phyloP scores from a whole-genome alignment of 2,113 vertebrate genomes.

The Garra rufa region DNA sequence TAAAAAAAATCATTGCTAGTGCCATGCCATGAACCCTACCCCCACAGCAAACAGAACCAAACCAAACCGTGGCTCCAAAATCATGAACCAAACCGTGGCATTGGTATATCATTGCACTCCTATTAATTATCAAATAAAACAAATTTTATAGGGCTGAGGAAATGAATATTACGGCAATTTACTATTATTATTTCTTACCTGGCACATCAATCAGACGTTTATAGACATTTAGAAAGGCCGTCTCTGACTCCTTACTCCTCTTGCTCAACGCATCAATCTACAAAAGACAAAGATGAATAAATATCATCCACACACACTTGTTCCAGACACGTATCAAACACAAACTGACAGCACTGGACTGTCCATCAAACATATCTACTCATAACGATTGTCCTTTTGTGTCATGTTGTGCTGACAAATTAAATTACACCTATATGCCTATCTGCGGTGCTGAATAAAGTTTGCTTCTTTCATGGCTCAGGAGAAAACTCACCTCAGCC shows the following conservation, averaged over 20 bases:
- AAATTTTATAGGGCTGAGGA: background rate
- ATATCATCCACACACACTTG: background rate
- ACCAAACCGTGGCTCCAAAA: no score
- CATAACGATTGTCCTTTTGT: no score
- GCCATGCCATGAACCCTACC: no score
- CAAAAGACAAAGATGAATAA: conserved; percentile 26
- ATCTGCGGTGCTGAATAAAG: no score
- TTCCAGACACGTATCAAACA: background rate
- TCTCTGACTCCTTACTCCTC: conserved; percentile 99
- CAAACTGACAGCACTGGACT: background rate
- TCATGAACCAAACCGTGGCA: no score
- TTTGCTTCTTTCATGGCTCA: background rate
- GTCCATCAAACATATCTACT: background rate
- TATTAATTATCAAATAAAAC: no score
- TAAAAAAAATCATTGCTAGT: no score
- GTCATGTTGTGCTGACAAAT: no score
- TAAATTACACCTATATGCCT: no score
- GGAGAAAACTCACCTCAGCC: conserved; percentile 88
- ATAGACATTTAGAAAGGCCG: conserved; percentile 98
- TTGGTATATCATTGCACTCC: no score
- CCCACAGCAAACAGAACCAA: no score
- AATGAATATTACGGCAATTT: background rate
- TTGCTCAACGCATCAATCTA: conserved; percentile 98
- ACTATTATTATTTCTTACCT: conserved; percentile 75
- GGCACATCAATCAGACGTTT: conserved; percentile 99